phyloP scores from a whole-genome alignment of 2,797 vertebrate species.

The Heliangelus exortis region DNA sequence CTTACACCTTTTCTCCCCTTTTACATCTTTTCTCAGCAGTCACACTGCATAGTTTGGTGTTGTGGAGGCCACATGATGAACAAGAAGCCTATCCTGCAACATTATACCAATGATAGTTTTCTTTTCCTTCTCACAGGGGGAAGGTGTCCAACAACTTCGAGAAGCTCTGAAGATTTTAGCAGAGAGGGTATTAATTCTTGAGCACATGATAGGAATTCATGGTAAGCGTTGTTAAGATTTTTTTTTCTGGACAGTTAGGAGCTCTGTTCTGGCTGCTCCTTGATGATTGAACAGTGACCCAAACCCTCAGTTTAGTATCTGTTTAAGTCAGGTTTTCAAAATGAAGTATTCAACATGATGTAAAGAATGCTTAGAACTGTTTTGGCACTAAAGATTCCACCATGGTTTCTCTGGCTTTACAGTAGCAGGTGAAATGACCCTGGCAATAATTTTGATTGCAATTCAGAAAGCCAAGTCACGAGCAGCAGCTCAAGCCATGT shows the following conservation, averaged over 20 bases:
- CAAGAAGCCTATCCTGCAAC: background rate
- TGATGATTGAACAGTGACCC: background rate
- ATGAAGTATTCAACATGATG: background rate
- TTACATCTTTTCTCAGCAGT: background rate
- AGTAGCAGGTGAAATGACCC: background rate
- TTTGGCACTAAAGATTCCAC: background rate
- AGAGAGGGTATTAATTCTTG: constrained; percentile 94
- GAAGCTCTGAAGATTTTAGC: constrained; percentile 98
- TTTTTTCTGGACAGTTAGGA: background rate
- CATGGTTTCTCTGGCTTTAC: background rate
- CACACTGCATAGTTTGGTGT: background rate
- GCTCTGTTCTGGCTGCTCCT: background rate
- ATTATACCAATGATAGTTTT: background rate
- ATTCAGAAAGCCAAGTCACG: background rate
- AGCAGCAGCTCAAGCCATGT: constrained; percentile 25
- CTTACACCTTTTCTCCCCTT: background rate
- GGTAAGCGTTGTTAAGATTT: constrained; percentile 75
- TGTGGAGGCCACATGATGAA: background rate
- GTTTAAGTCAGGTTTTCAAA: background rate
- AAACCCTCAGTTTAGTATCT: background rate
- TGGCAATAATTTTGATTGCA: background rate
- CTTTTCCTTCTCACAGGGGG: constrained; percentile 77
- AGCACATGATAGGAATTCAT: constrained; percentile 97
- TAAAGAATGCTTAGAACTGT: background rate
- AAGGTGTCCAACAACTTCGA: constrained; percentile 91